Conservation (phyloP, 2,113 vertebrate species). For the Pithys albifrons region DNA sequence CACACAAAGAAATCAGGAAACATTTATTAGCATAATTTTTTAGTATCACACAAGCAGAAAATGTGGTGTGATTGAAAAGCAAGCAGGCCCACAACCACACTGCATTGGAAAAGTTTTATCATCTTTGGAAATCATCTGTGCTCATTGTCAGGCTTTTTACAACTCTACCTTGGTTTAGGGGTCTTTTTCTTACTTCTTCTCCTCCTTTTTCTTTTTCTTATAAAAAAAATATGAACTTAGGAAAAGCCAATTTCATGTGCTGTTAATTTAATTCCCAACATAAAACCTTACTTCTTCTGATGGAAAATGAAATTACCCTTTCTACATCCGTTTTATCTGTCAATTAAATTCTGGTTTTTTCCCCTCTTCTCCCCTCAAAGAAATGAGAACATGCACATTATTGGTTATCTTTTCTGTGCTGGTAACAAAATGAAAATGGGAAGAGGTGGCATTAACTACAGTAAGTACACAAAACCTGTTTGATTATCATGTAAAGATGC, state of each 20-base stretch:
- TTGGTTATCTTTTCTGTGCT: conserved; percentile 67
- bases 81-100: neutral
- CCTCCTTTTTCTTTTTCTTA: conserved; percentile 7
- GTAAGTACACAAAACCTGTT: conserved; percentile 42
- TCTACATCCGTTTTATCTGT: conserved; percentile 76
- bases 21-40: conserved; percentile 26
- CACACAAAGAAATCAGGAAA: neutral
- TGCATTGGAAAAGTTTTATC: conserved; percentile 22
- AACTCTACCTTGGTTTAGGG: conserved; percentile 52
- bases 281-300: conserved; percentile 79
- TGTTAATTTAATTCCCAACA: conserved; percentile 81
- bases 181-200: conserved; percentile 28
- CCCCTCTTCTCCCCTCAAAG: conserved; percentile 1
- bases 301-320: conserved; percentile 80
- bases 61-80: neutral
- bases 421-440: conserved; percentile 62
- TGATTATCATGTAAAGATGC: conserved; percentile 61
- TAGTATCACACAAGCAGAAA: conserved; percentile 7
- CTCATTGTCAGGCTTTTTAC: conserved; percentile 58
- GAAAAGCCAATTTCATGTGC: conserved; percentile 82
- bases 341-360: conserved; percentile 70
- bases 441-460: conserved; percentile 53
- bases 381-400: conserved; percentile 59
- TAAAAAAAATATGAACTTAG: conserved; percentile 75
- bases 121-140: conserved; percentile 20